A percentile compares a stretch with the other conserved stretches of the same genome.
Conservation (phyloP, 2,888 invertebrate genomes). For the Drosophila aldrichi region DNA sequence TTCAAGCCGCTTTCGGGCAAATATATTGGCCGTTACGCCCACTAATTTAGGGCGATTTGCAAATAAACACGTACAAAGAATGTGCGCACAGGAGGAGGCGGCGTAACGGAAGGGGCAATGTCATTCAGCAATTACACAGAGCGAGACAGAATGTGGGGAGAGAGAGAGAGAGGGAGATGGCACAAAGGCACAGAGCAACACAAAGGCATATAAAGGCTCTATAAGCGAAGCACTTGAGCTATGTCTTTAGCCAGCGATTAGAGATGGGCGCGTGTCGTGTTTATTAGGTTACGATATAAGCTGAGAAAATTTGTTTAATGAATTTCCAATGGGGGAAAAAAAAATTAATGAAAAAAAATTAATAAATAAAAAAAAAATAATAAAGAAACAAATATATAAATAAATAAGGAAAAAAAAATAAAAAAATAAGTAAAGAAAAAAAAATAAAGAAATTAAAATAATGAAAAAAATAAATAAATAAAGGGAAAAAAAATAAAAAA, state of each 20-base stretch:
- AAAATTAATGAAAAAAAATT: too few relatives aligned
- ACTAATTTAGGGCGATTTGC: conserved; percentile 30
- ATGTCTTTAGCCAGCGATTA: conserved; percentile 52
- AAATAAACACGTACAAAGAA: conserved; percentile 48
- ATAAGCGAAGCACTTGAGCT: conserved; percentile 47
- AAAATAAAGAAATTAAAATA: too few relatives aligned
- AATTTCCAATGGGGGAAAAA: too few relatives aligned
- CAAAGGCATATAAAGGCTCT: conserved; percentile 3
- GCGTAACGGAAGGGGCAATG: conserved; percentile 23
- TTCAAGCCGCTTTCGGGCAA: conserved; percentile 21
- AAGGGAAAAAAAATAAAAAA: too few relatives aligned
- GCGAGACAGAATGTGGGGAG: not conserved
- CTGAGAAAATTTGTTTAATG: too few relatives aligned
- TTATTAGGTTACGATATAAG: too few relatives aligned
- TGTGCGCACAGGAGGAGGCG: conserved; percentile 15
- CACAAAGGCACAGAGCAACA: not conserved
- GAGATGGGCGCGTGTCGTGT: conserved; percentile 8
- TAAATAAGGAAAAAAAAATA: too few relatives aligned
- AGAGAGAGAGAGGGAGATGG: not conserved
- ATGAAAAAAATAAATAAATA: too few relatives aligned
- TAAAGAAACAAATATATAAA: too few relatives aligned
- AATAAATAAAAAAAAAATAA: too few relatives aligned
- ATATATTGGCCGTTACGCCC: conserved; percentile 37
- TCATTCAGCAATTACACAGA: conserved; percentile 39
- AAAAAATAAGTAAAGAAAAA: too few relatives aligned